Evolutionary conservation across 2,113 vertebrate species (phyloP).

Genomic region (Atlantisia rogersi): DNA sequence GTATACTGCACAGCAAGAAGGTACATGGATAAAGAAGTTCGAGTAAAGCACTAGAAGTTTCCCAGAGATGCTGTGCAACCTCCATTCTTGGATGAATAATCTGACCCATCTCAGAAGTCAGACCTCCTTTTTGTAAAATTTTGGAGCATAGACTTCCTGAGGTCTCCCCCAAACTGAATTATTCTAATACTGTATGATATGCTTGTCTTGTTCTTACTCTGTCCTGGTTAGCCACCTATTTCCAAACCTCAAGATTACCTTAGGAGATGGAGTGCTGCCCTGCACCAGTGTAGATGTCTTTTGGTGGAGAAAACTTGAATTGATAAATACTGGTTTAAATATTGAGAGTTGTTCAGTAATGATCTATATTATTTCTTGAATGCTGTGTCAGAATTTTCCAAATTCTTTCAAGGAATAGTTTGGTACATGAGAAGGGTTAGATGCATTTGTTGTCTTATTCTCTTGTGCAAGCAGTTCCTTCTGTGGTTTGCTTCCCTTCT

Average conservation of each 20-base stretch:
- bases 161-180: background rate
- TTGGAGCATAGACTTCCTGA: background rate
- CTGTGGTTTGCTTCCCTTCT: background rate
- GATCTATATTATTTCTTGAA: background rate
- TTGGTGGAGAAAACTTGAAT: background rate
- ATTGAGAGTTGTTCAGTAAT: background rate
- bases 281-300: background rate
- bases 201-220: background rate
- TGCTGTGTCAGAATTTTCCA: background rate
- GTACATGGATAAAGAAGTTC: background rate
- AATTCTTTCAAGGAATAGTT: background rate
- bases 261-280: background rate
- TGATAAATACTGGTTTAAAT: background rate
- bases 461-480: background rate
- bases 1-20: background rate
- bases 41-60: background rate
- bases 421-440: background rate
- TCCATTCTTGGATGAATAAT: background rate
- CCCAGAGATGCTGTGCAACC: background rate
- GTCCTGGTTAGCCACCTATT: background rate
- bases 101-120: fast-evolving
- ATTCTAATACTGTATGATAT: background rate
- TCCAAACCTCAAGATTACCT: background rate
- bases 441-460: background rate
- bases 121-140: fast-evolving